These are phyloP conservation scores for Ammodramus savannarum DNA, from an alignment of 2,113 vertebrate genomes.

Conservation along the genomic window DNA sequence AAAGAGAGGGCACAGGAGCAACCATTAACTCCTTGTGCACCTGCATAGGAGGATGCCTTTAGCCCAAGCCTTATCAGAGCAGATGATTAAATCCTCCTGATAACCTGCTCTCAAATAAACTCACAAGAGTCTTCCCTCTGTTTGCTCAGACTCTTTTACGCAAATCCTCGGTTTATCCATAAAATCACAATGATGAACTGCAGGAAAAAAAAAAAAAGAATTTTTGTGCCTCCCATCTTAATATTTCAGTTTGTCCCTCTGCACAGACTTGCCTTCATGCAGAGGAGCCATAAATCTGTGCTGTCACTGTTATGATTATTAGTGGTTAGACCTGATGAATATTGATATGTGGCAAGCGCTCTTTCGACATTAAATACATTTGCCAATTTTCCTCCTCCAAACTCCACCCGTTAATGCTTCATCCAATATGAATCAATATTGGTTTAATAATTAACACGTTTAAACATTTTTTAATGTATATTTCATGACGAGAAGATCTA, in stretches of 20 bases:
- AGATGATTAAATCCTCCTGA: not conserved
- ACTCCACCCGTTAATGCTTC: conserved; percentile 72
- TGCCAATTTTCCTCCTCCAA: conserved; percentile 69
- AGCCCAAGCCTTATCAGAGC: not conserved
- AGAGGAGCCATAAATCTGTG: conserved; percentile 67
- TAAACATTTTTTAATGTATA: conserved; percentile 83
- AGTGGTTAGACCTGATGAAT: conserved; percentile 78
- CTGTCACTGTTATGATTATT: conserved; percentile 78
- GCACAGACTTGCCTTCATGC: conserved; percentile 5
- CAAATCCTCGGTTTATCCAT: conserved; percentile 14
- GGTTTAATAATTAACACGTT: conserved; percentile 83
- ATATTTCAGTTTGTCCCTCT: conserved; percentile 5
- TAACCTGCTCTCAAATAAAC: not conserved
- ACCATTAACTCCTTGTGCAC: not conserved
- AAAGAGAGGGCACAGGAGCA: not conserved
- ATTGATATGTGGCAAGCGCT: conserved; percentile 74
- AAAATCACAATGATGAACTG: not conserved
- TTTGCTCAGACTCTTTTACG: conserved; percentile 41
- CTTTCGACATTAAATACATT: conserved; percentile 77
- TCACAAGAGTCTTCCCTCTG: not conserved
- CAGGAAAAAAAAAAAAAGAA: not conserved
- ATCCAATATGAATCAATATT: conserved; percentile 83
- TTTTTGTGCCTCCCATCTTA: conserved; percentile 18
- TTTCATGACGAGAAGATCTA: conserved; percentile 76
- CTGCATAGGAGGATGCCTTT: not conserved